phyloP scores from a whole-genome alignment of 2,888 invertebrate genomes.

The Malachius bipustulatus region DNA sequence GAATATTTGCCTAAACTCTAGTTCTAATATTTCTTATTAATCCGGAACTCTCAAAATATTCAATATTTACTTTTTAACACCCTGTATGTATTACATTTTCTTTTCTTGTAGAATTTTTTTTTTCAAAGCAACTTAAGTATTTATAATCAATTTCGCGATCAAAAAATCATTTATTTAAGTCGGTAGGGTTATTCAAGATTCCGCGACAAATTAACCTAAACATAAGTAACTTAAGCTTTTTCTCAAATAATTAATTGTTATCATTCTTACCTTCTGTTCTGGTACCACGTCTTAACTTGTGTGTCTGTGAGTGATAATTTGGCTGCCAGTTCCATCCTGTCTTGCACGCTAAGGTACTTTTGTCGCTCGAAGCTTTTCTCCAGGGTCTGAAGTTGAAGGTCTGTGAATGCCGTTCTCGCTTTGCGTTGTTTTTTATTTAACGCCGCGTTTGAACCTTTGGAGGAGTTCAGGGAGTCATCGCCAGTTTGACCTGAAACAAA shows the following conservation, averaged over 20 bases:
- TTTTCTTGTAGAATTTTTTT: too few species aligned
- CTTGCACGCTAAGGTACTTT: slow-evolving; percentile 94
- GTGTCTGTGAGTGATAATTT: slow-evolving; percentile 94
- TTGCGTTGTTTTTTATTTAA: slow-evolving; percentile 90
- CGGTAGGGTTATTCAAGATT: slow-evolving; percentile 11
- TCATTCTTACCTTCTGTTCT: slow-evolving; percentile 79
- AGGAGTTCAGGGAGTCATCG: slow-evolving; percentile 61
- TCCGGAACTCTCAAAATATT: too few species aligned
- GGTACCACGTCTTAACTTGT: slow-evolving; percentile 99
- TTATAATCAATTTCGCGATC: too few species aligned
- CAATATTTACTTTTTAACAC: too few species aligned
- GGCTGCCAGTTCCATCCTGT: slow-evolving; percentile 95
- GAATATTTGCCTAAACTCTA: too few species aligned
- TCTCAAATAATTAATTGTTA: too few species aligned
- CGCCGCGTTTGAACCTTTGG: slow-evolving; percentile 40
- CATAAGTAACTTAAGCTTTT: too few species aligned
- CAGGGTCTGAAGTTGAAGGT: slow-evolving; percentile 90
- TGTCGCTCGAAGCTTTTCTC: slow-evolving; percentile 96
- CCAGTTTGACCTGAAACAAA: slow-evolving; percentile 64
- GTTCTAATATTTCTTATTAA: too few species aligned
- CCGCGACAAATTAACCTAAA: too few species aligned
- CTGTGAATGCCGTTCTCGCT: slow-evolving; percentile 96
- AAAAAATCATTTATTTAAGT: too few species aligned
- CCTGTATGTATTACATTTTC: too few species aligned
- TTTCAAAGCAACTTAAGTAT: too few species aligned